Conservation (phyloP, 2,797 vertebrate species). For the Crocodylus rhombifer region DNA sequence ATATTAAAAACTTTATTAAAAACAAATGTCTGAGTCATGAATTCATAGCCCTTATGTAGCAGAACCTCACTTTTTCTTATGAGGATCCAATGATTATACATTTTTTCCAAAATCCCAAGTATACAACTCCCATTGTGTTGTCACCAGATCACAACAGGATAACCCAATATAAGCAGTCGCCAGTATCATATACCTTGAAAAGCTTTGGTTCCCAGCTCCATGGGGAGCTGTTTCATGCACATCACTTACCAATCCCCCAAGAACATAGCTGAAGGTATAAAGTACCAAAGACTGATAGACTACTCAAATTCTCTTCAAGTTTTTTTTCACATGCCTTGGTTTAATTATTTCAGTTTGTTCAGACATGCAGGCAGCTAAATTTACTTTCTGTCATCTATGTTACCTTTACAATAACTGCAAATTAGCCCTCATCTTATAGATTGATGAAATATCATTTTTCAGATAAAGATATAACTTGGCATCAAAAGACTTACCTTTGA, state of each 20-base stretch:
- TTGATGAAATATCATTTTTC: constrained; percentile 52
- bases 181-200: background rate
- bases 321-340: constrained; percentile 17
- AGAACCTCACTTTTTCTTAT: background rate
- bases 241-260: background rate
- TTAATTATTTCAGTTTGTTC: constrained; percentile 32
- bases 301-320: constrained; percentile 27
- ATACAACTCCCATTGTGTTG: background rate
- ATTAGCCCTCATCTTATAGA: constrained; percentile 41
- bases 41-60: constrained; percentile 27
- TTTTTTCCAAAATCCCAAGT: too few species aligned
- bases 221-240: background rate
- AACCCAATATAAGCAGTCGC: background rate
- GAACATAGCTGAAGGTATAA: background rate
- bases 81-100: background rate
- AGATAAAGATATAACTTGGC: constrained; percentile 9
- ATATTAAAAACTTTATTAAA: constrained; percentile 72
- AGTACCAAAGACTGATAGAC: background rate
- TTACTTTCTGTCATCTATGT: constrained; percentile 50
- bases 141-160: background rate
- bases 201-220: background rate
- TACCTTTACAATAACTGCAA: constrained; percentile 45
- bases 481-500: constrained; percentile 32
- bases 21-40: constrained; percentile 33
- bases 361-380: constrained; percentile 45